Base-by-base conservation (phyloP, 2,113 vertebrate genomes). In the Sialia sialis region DNA sequence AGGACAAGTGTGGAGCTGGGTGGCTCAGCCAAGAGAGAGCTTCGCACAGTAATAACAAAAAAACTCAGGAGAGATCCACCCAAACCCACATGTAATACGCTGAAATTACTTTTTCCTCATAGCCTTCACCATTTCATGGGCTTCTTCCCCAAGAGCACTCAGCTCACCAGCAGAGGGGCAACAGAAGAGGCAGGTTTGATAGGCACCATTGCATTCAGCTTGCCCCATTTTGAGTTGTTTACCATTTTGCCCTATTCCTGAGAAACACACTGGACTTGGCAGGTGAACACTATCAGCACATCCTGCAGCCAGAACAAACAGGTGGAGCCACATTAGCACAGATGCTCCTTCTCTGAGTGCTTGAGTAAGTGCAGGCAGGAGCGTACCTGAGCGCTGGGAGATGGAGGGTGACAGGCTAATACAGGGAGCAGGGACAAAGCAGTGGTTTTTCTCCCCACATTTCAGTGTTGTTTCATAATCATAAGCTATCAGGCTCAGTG, bases 231-330 rank as follows among this genome's bases (percentile, higher is more conserved):
- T 49, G 70, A 78, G 51, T 49, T 7, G 2, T 76, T 63, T 56
- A 16, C 75, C 10, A 0, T 80, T 89, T 80, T 11, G 0, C 38
- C 32, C 83, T 27, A 0, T 43, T 84, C 23, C 36, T 27, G 34
- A 91, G 55, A 56, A 70, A 32, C 16, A 56, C 5, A 9, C 52
- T 80, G 64, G 80, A 64, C 60, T 51, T 77, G 69, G 69, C 58
- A 52, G 34, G 32, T 44, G n/a, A 86, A 19, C 6, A 17, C 58
- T 55, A 4, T 48, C 77, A 84, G 46, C 74, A 68, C 48, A 43
- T 66, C 74, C 72, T 72, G 79, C 70, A 92, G 82, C 78, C 76
- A 52, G 41, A 84, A 55, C 69, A 94, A 95, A 82, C 44, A 84
- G 75, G 67, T 73, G 82, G 55, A 80, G 60, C 64, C 58, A 41